Percentiles rank a stretch among this genome's conserved stretches.
These are phyloP conservation scores for Rhamnusium bicolor DNA, from an alignment of 2,888 invertebrate species.

Conservation along the genomic window DNA sequence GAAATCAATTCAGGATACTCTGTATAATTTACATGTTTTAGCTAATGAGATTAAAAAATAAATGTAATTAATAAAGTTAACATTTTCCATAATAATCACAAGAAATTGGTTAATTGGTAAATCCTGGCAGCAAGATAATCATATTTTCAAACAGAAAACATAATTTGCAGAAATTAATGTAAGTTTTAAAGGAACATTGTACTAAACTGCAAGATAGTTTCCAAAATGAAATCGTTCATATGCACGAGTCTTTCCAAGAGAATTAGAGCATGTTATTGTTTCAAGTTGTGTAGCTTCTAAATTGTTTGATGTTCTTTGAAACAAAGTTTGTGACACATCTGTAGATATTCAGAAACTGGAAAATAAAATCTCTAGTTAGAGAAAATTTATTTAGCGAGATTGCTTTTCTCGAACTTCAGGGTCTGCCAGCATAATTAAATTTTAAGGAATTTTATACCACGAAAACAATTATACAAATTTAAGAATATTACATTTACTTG, in stretches of 20 bases:
- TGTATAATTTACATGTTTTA: too few relatives aligned
- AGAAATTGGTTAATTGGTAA: too few relatives aligned
- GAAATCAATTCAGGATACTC: too few relatives aligned
- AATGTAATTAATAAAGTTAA: too few relatives aligned
- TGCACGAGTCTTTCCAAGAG: background rate
- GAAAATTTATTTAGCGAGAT: background rate
- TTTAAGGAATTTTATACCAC: background rate
- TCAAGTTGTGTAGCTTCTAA: slow-evolving; percentile 10
- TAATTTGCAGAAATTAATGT: background rate
- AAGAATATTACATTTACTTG: background rate
- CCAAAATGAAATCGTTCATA: background rate
- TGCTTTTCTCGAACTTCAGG: background rate
- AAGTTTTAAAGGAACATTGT: background rate
- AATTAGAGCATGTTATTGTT: slow-evolving; percentile 15
- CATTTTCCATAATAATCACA: too few relatives aligned
- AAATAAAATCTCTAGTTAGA: background rate
- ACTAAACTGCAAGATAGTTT: background rate
- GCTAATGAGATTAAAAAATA: too few relatives aligned
- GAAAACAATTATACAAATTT: background rate
- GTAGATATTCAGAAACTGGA: slow-evolving; percentile 18
- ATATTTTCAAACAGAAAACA: too few relatives aligned
- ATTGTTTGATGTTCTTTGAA: slow-evolving; percentile 2
- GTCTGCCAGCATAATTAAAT: background rate
- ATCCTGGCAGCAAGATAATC: too few relatives aligned
- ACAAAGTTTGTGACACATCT: slow-evolving; percentile 4